phyloP scores from a whole-genome alignment of 2,797 vertebrate genomes.

The Kryptolebias ocellatus region DNA sequence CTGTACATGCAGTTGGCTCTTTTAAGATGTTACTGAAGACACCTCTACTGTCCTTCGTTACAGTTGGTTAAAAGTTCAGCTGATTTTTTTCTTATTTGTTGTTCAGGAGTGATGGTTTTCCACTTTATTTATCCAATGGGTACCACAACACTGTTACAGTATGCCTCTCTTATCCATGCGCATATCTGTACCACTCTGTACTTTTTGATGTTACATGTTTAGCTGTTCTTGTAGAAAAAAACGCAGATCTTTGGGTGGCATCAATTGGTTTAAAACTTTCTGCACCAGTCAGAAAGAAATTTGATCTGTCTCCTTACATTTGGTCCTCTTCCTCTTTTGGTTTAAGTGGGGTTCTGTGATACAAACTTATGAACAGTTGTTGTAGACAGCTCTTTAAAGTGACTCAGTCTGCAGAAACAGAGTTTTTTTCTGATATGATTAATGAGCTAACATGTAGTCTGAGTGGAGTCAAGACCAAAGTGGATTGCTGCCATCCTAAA shows the following conservation, averaged over 20 bases:
- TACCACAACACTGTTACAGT: slow-evolving; percentile 45
- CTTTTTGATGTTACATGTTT: background rate
- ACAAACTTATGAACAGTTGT: background rate
- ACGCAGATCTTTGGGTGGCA: slow-evolving; percentile 7
- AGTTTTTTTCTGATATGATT: no score
- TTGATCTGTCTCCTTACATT: background rate
- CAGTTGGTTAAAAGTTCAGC: slow-evolving; percentile 50
- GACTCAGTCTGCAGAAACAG: no score
- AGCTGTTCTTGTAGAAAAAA: slow-evolving; percentile 6
- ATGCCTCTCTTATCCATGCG: slow-evolving; percentile 26
- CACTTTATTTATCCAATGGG: slow-evolving; percentile 38
- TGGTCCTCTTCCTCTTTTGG: background rate
- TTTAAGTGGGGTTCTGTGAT: background rate
- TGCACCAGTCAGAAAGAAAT: background rate
- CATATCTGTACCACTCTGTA: slow-evolving; percentile 31
- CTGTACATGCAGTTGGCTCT: slow-evolving; percentile 40
- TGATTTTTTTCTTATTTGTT: slow-evolving; percentile 60
- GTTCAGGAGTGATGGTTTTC: slow-evolving; percentile 43
- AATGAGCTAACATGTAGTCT: no score
- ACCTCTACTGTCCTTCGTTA: slow-evolving; percentile 65
- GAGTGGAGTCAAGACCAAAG: no score
- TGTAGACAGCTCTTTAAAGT: background rate
- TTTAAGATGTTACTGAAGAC: slow-evolving; percentile 68
- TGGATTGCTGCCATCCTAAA: no score
- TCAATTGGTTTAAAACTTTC: background rate